Evolutionary conservation across 2,113 vertebrate species (phyloP).

Genomic region (Neodontobutis hainanensis): DNA sequence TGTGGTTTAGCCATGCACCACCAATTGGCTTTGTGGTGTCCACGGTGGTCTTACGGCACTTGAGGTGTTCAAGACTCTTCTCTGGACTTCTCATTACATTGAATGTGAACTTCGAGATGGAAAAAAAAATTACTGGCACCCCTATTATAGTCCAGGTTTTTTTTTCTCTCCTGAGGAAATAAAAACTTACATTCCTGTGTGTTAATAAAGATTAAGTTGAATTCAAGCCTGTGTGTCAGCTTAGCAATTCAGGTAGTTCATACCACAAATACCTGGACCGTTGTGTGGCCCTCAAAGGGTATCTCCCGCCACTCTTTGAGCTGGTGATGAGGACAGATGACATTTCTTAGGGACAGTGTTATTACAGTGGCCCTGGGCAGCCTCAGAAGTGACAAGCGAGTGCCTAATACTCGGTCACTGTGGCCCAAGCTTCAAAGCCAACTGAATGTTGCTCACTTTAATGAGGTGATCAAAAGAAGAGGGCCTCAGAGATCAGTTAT

Average conservation of each 20-base stretch:
- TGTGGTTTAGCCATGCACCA: conserved; percentile 53
- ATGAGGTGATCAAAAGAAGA: conserved; percentile 44
- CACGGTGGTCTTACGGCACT: conserved; percentile 30
- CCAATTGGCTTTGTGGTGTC: conserved; percentile 29
- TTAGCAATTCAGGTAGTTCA: conserved; percentile 76
- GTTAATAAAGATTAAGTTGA: conserved; percentile 74
- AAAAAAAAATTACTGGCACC: conserved; percentile 30
- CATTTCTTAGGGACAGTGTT: conserved; percentile 58
- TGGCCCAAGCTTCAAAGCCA: conserved; percentile 48
- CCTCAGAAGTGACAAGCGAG: conserved; percentile 50
- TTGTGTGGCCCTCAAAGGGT: conserved; percentile 62
- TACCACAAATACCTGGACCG: conserved; percentile 76
- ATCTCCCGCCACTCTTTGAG: conserved; percentile 47
- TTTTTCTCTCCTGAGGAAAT: conserved; percentile 43
- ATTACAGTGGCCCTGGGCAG: conserved; percentile 56
- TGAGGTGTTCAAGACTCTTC: conserved; percentile 29
- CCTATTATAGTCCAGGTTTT: conserved; percentile 32
- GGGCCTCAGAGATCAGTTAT: conserved; percentile 20
- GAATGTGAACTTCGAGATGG: conserved; percentile 15
- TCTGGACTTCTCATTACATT: conserved; percentile 39
- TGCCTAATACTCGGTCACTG: conserved; percentile 22
- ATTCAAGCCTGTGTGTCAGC: conserved; percentile 70
- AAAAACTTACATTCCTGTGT: conserved; percentile 75
- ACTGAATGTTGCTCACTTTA: conserved; percentile 30
- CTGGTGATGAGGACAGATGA: conserved; percentile 48